Evolutionary conservation across 2,888 invertebrate species (phyloP), one percentile per base, ranked within the genome.

Genomic region (Mesochorus sp.): DNA sequence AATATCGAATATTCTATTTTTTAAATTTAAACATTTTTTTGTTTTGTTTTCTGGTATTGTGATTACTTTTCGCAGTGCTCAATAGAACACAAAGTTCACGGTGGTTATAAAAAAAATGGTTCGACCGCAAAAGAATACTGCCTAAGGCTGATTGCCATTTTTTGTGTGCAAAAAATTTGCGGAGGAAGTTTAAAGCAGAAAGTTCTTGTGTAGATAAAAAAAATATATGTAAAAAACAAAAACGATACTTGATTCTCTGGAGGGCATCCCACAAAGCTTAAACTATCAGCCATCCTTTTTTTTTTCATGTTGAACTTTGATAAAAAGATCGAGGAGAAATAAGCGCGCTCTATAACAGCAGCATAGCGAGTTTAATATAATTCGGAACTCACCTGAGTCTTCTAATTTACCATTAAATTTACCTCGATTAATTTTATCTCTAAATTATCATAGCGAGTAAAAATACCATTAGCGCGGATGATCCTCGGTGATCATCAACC

Each of bases 371-470:
- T 53, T 19, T 17, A 24, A 57, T 57, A 31, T 68, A 47, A 47
- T 57, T n/a, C 19, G 39, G n/a, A n/a, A 24, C n/a, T 19, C 8
- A 61, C 6, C 28, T 19, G 39, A 39, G 39, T 12, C 44, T 51
- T 49, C 28, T 26, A 70, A 59, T 70, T 70, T 51, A 17, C 55
- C 19, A 59, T 57, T 39, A 57, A 47, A 31, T 44, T 39, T 39
- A 39, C n/a, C 2, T 12, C 14, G 39, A 14, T 31, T 31, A 31
- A 31, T 4, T 70, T 19, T 39, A 10, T 8, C 37, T 49, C 12
- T 17, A 37, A 28, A 59, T 70, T 49, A 26, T 70, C 5, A 51
- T 51, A 10, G 26, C 34, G 17, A 37, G 6, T 4, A n/a, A 19
- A 28, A 53, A 28, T 8, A n/a, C n/a, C 21, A 31, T 10, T 12